Percentiles rank a stretch among this genome's conserved stretches.
Conservation (phyloP, 2,113 vertebrate species). For the Peromyscus californicus region DNA sequence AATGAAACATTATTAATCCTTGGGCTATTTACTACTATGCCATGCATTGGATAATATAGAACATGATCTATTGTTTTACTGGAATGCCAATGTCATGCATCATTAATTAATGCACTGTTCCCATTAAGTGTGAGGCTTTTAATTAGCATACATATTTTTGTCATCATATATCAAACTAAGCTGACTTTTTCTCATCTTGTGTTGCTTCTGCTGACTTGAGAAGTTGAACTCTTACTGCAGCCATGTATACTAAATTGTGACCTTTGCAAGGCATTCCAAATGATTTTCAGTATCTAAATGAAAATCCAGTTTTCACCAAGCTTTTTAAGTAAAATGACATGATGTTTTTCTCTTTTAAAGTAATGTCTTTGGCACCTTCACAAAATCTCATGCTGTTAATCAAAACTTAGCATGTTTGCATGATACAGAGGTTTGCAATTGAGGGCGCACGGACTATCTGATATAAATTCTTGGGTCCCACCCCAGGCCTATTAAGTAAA, state of each 20-base stretch:
- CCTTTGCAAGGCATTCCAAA: slow-evolving; percentile 53
- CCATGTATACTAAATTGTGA: slow-evolving; percentile 44
- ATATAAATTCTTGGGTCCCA: background rate
- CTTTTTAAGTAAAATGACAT: slow-evolving; percentile 55
- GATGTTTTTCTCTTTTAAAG: slow-evolving; percentile 62
- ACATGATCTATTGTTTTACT: slow-evolving; percentile 68
- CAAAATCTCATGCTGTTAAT: slow-evolving; percentile 32
- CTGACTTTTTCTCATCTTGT: slow-evolving; percentile 66
- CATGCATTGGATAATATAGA: slow-evolving; percentile 68
- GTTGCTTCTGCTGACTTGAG: slow-evolving; percentile 67
- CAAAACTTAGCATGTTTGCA: slow-evolving; percentile 1
- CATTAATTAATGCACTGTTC: slow-evolving; percentile 81
- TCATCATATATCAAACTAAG: slow-evolving; percentile 71
- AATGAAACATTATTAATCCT: slow-evolving; percentile 76
- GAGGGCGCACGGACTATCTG: background rate
- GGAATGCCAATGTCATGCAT: slow-evolving; percentile 72
- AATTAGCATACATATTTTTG: slow-evolving; percentile 80
- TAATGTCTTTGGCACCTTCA: slow-evolving; percentile 43
- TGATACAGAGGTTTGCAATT: background rate
- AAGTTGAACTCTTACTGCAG: slow-evolving; percentile 63
- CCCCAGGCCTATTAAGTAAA: slow-evolving; percentile 1
- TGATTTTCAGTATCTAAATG: slow-evolving; percentile 72
- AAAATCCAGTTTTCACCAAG: slow-evolving; percentile 53
- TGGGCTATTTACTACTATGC: slow-evolving; percentile 66
- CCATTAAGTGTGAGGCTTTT: slow-evolving; percentile 79